Percentiles rank a stretch among this genome's conserved stretches.
phyloP scores from a whole-genome alignment of 2,888 invertebrate genomes.

The Synergus japonicus region DNA sequence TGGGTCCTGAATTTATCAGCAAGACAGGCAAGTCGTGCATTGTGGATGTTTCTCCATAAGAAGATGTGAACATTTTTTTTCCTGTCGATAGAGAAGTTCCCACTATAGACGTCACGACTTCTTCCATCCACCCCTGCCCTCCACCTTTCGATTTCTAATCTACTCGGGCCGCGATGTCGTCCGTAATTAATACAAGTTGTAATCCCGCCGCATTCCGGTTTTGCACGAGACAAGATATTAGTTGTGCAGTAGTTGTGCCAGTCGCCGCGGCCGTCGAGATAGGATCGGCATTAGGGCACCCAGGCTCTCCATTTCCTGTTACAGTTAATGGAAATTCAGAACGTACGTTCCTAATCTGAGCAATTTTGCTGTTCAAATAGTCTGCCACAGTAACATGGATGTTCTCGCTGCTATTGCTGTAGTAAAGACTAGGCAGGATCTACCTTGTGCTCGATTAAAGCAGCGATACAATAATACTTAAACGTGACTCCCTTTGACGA shows the following conservation, averaged over 20 bases:
- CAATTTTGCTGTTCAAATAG: conserved; percentile 69
- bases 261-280: conserved; percentile 67
- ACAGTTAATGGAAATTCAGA: conserved; percentile 75
- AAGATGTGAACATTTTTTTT: conserved; percentile 28
- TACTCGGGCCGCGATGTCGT: conserved; percentile 72
- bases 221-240: conserved; percentile 75
- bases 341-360: conserved; percentile 70
- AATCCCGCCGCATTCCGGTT: conserved; percentile 75
- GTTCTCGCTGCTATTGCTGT: conserved; percentile 8
- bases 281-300: conserved; percentile 72
- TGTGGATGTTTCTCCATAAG: conserved; percentile 2
- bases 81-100: background rate
- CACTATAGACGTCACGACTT: conserved; percentile 50
- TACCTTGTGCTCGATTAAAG: conserved; percentile 47
- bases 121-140: conserved; percentile 53
- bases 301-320: conserved; percentile 70
- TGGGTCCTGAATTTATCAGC: background rate
- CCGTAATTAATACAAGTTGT: conserved; percentile 77
- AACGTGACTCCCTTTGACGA: conserved; percentile 61
- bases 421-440: conserved; percentile 16
- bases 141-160: conserved; percentile 75
- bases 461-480: conserved; percentile 60
- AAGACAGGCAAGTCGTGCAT: conserved; percentile 27
- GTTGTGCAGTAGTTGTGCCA: conserved; percentile 67
- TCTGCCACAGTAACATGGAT: conserved; percentile 51